Conservation (phyloP, 2,113 vertebrate genomes). For the Pavo muticus region DNA sequence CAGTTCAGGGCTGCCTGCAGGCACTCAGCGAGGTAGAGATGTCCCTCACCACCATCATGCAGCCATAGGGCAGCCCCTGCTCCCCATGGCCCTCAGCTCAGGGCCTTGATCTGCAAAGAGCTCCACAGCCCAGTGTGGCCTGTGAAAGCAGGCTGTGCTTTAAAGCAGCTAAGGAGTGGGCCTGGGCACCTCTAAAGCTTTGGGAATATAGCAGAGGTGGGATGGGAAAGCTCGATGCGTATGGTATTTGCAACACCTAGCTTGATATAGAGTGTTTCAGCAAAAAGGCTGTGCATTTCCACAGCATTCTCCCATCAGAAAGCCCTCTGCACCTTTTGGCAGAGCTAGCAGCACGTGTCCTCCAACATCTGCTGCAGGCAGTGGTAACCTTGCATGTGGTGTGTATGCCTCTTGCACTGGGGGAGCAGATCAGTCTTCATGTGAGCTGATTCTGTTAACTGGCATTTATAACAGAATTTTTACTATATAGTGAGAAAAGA, state of each 20-base stretch:
- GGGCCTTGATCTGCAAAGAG: background rate
- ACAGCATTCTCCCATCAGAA: rapidly evolving
- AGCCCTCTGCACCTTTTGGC: background rate
- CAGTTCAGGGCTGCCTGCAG: background rate
- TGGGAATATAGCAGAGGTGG: background rate
- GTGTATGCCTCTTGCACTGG: background rate
- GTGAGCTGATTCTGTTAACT: background rate
- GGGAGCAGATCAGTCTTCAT: background rate
- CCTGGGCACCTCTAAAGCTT: background rate
- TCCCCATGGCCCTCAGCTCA: background rate
- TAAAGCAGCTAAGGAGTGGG: background rate
- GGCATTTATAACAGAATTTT: background rate
- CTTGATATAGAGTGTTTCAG: background rate
- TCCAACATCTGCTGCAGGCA: background rate
- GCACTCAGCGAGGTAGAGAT: background rate
- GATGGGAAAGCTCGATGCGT: background rate
- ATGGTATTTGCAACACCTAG: background rate
- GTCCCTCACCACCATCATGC: background rate
- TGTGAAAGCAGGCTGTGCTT: background rate
- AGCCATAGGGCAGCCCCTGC: background rate
- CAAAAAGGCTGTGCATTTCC: background rate
- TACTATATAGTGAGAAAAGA: background rate
- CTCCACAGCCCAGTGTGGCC: background rate
- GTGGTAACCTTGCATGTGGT: background rate
- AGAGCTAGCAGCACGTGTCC: rapidly evolving